Evolutionary conservation across 2,888 invertebrate species (phyloP).

Genomic region (Odontothrips loti): DNA sequence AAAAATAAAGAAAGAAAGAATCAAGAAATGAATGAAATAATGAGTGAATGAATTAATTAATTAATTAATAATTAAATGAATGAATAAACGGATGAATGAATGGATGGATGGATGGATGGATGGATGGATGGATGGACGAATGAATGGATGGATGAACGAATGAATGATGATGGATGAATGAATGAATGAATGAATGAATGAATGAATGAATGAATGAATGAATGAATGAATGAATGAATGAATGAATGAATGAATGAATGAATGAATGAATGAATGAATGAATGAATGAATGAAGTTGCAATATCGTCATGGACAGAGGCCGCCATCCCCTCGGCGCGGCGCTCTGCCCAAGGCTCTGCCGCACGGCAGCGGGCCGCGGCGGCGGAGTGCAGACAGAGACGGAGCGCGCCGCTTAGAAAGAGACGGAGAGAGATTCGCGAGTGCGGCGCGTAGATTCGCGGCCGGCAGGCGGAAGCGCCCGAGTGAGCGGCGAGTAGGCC

Average conservation of each 20-base stretch:
- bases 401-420: background rate
- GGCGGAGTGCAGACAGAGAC: background rate
- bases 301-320: too few relatives aligned
- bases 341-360: background rate
- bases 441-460: background rate
- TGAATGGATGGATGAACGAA: too few relatives aligned
- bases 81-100: background rate
- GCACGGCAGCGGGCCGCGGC: background rate
- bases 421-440: background rate
- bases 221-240: too few relatives aligned
- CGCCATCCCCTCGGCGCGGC: background rate
- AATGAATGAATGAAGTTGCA: background rate
- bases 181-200: too few relatives aligned
- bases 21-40: background rate
- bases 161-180: background rate
- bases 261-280: background rate
- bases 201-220: too few relatives aligned
- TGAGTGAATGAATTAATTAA: background rate
- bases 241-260: too few relatives aligned
- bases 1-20: too few relatives aligned
- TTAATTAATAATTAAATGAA: too few relatives aligned
- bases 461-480: conserved; percentile 5
- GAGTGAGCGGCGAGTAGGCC: background rate
- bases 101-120: background rate
- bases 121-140: background rate